Base-by-base conservation (phyloP, 2,113 vertebrate genomes). In the Lichenostomus cassidix region DNA sequence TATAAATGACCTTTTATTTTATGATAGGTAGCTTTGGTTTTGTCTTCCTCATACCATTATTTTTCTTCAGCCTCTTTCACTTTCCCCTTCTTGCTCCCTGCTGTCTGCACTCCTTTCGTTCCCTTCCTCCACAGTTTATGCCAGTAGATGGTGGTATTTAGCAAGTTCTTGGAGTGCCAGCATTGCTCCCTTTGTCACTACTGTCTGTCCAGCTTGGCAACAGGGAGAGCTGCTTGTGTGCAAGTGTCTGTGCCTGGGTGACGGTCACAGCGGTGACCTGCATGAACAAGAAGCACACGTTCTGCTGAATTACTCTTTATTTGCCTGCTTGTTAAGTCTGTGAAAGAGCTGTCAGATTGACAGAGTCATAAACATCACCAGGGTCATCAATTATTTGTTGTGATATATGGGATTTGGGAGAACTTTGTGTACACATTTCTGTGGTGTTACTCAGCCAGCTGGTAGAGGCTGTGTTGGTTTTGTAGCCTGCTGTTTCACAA, bases 71-170 rank as follows among this genome's bases (percentile, higher is more conserved):
- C 21, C 41, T n/a, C 77, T 44, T 87, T 63, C 15, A 19, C 29
- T 58, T 90, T 69, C 28, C 7, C 9, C 33, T 75, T 47, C 64
- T 46, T 29, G 23, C 31, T 81, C 44, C 39, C 27, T 83, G 24
- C 42, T 62, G 41, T 73, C 64, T 29, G 24, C 9, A 10, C 6
- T 67, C 35, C 16, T 62, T 74, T 46, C 11, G 1, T 76, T 81
- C 23, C 39, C 64, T 83, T 71, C 28, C 42, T 83, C 65, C 42
- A 12, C 59, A 4, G 60, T 76, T 95, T 75, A 21, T 81, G 69
- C 73, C 91, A 88, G 94, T 60, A 96, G 94, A 89, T 89, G 91
- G 94, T 83, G 86, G 63, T 94, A 77, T 91, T 93, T 92, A 60
- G 80, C 90, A 90, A 94, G 63, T 7, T 87, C 77, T 83, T 49